Percentiles rank a stretch among this genome's conserved stretches.
phyloP scores from a whole-genome alignment of 2,797 vertebrate genomes.

The Peromyscus nudipes region DNA sequence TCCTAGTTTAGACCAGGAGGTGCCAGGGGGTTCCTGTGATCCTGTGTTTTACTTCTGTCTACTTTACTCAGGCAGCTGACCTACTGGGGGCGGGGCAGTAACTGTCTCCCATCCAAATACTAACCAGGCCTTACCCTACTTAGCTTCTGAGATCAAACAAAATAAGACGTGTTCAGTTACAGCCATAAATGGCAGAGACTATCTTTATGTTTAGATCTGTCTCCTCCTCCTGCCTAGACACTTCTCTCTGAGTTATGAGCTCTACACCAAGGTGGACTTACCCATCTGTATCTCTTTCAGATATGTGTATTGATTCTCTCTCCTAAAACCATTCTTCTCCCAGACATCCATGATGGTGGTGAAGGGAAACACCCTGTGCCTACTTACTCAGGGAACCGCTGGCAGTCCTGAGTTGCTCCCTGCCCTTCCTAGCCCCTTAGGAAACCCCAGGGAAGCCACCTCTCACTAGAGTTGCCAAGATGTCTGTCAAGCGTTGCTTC shows the following conservation, averaged over 20 bases:
- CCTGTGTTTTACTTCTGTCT: not conserved
- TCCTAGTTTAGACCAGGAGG: not conserved
- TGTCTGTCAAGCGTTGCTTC: not conserved
- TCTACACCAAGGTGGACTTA: not conserved
- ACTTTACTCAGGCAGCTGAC: not conserved
- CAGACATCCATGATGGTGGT: not conserved
- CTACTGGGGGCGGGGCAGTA: not conserved
- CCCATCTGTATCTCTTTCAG: not conserved
- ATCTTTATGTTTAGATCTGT: not conserved
- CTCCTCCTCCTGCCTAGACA: not conserved
- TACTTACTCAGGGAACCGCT: not conserved
- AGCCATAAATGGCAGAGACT: not conserved
- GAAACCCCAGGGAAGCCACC: not conserved
- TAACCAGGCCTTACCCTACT: not conserved
- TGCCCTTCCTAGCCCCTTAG: not conserved
- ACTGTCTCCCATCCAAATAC: not conserved
- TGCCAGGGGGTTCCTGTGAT: not conserved
- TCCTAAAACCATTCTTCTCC: not conserved
- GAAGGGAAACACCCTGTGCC: not conserved
- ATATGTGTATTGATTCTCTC: not conserved
- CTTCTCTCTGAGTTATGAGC: not conserved
- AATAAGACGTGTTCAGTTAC: not conserved
- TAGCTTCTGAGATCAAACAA: not conserved
- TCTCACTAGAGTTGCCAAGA: not conserved
- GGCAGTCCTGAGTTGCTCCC: not conserved